Percentiles rank a stretch among this genome's conserved stretches.
Conservation (phyloP, 53 echinoderm and acorn worm genomes). For the Apostichopus leukothele region DNA sequence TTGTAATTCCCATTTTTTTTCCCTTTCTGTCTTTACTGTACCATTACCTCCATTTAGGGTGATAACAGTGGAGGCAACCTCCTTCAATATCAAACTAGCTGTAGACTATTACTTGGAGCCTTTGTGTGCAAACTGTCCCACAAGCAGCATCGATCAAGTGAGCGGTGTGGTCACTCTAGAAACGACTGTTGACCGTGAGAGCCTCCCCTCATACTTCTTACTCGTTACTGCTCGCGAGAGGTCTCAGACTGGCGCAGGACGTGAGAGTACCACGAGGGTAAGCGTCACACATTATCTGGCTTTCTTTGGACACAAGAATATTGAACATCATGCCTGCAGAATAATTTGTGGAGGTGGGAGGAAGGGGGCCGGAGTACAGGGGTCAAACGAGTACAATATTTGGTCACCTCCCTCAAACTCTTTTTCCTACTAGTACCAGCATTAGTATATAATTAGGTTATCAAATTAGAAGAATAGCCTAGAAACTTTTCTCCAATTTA, state of each 20-base stretch:
- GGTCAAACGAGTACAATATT: too few species aligned
- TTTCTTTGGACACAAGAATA: too few species aligned
- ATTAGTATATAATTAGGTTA: too few species aligned
- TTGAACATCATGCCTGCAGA: too few species aligned
- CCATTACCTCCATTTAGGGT: slow-evolving; percentile 27
- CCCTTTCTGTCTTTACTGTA: too few species aligned
- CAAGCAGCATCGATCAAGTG: slow-evolving; percentile 54
- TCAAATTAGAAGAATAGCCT: too few species aligned
- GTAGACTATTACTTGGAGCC: slow-evolving; percentile 43
- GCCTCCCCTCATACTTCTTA: slow-evolving; percentile 59
- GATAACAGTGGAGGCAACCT: slow-evolving; percentile 40
- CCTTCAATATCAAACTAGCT: slow-evolving; percentile 54
- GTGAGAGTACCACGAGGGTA: slow-evolving; percentile 65
- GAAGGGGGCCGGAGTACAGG: too few species aligned
- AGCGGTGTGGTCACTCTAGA: slow-evolving; percentile 66
- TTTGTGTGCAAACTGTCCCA: slow-evolving; percentile 26
- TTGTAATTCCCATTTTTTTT: too few species aligned
- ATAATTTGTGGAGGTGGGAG: too few species aligned
- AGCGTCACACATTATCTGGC: neutral
- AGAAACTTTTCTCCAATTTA: too few species aligned
- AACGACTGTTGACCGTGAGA: slow-evolving; percentile 39
- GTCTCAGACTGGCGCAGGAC: neutral
- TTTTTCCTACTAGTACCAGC: too few species aligned
- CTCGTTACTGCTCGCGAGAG: slow-evolving; percentile 62
- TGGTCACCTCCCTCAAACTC: too few species aligned